A percentile compares a stretch with the other conserved stretches of the same genome.
These are phyloP conservation scores for Colistium nudipinnis DNA, from an alignment of 2,113 vertebrate genomes.

Conservation along the genomic window DNA sequence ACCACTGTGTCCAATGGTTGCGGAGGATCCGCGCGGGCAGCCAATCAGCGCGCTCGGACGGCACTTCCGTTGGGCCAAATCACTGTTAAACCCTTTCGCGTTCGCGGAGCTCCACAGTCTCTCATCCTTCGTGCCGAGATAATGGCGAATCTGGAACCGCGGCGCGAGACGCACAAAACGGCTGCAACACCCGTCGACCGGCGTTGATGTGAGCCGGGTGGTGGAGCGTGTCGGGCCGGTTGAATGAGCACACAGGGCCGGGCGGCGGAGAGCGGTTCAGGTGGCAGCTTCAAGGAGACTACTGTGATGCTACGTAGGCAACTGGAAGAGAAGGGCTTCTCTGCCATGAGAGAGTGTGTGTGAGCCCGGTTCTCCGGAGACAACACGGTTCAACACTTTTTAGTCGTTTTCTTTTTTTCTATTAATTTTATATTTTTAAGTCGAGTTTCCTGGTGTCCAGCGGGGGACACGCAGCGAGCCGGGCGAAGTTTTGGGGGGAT, in stretches of 20 bases:
- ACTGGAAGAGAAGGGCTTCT: slow-evolving; percentile 69
- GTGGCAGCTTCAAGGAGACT: slow-evolving; percentile 66
- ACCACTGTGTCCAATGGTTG: slow-evolving; percentile 10
- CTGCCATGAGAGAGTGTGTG: slow-evolving; percentile 68
- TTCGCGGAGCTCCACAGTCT: slow-evolving; percentile 15
- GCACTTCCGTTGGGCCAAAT: slow-evolving; percentile 68
- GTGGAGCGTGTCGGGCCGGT: slow-evolving; percentile 11
- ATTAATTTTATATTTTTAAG: background rate
- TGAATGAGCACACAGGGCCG: slow-evolving; percentile 39
- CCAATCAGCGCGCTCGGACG: slow-evolving; percentile 68
- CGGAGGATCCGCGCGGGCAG: background rate
- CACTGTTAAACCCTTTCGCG: slow-evolving; percentile 54
- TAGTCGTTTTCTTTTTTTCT: background rate
- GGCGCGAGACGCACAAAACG: slow-evolving; percentile 9
- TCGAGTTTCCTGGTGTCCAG: background rate
- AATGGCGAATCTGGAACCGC: slow-evolving; percentile 52
- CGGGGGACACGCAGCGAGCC: slow-evolving; percentile 19
- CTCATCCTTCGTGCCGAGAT: slow-evolving; percentile 59
- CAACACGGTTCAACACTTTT: background rate
- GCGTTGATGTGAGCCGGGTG: slow-evolving; percentile 3
- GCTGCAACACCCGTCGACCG: background rate
- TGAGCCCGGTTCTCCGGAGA: slow-evolving; percentile 57
- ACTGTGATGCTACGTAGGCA: slow-evolving; percentile 80
- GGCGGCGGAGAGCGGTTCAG: slow-evolving; percentile 42
- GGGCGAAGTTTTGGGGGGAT: slow-evolving; percentile 80